Conservation (phyloP, 2,113 vertebrate species). For the Picathartes gymnocephalus region DNA sequence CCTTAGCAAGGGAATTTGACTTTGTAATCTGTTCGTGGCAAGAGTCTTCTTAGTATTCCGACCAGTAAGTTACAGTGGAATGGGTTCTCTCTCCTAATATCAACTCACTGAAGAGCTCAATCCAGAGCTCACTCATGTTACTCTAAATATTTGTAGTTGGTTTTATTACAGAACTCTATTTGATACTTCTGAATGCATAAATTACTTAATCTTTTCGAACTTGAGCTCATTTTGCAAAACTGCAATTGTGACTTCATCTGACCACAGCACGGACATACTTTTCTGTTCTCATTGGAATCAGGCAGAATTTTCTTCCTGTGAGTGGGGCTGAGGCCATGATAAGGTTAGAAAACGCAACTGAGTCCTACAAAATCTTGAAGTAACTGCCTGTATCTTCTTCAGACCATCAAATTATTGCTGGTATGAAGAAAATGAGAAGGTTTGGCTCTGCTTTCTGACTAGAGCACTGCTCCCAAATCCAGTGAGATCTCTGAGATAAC, state of each 20-base stretch:
- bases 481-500: neutral
- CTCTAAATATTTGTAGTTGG: neutral
- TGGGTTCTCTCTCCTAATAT: neutral
- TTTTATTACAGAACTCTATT: neutral
- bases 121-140: neutral
- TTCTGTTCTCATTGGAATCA: neutral
- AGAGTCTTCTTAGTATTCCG: neutral
- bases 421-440: neutral
- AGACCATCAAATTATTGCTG: neutral
- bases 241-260: neutral
- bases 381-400: neutral
- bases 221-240: neutral
- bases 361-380: neutral
- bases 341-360: neutral
- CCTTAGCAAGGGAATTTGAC: neutral
- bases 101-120: neutral
- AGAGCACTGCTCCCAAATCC: neutral
- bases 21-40: neutral
- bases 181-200: neutral
- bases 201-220: neutral
- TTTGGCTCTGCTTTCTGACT: neutral
- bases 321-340: neutral
- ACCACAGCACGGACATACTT: rapidly evolving
- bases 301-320: neutral
- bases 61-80: neutral